These are phyloP conservation scores for Actinia tenebrosa DNA, from an alignment of 64 coral and sea anemone species.

Conservation along the genomic window DNA sequence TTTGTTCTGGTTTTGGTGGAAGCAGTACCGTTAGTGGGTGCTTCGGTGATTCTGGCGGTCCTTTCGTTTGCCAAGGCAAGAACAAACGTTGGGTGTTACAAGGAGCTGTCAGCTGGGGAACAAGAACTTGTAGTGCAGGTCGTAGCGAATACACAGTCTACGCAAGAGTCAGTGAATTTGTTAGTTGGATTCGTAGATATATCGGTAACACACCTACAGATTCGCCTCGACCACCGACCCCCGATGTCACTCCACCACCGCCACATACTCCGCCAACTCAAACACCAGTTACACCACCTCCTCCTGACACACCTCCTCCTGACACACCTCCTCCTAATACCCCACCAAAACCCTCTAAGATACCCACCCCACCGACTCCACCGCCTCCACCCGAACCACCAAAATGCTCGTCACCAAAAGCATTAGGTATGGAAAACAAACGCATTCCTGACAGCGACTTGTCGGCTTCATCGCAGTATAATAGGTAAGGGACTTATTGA, in stretches of 20 bases:
- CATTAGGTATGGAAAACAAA: conserved; percentile 41
- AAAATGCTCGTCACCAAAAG: conserved; percentile 17
- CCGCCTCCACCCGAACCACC: background rate
- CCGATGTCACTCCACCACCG: background rate
- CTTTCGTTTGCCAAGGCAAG: conserved; percentile 30
- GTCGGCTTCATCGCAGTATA: conserved; percentile 14
- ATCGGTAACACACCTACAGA: conserved; percentile 18
- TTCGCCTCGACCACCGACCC: conserved; percentile 5
- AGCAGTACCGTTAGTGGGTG: conserved; percentile 50
- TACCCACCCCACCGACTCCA: background rate
- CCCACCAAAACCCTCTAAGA: background rate
- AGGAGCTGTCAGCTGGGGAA: conserved; percentile 55
- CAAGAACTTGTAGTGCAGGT: conserved; percentile 48
- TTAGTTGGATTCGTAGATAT: conserved; percentile 35
- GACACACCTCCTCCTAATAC: background rate
- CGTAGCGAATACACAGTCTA: conserved; percentile 50
- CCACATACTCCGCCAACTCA: conserved; percentile 5
- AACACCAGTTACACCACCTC: conserved; percentile 6
- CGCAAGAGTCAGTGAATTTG: conserved; percentile 52
- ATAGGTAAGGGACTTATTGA: conserved; percentile 17
- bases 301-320: conserved; percentile 2
- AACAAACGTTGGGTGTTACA: conserved; percentile 19
- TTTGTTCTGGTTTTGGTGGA: conserved; percentile 48
- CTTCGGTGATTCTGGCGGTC: conserved; percentile 55
- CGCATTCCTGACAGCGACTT: conserved; percentile 18